Percentiles rank a stretch among this genome's conserved stretches.
phyloP scores from a whole-genome alignment of 2,888 invertebrate genomes.

The Ecdyonurus torrentis region DNA sequence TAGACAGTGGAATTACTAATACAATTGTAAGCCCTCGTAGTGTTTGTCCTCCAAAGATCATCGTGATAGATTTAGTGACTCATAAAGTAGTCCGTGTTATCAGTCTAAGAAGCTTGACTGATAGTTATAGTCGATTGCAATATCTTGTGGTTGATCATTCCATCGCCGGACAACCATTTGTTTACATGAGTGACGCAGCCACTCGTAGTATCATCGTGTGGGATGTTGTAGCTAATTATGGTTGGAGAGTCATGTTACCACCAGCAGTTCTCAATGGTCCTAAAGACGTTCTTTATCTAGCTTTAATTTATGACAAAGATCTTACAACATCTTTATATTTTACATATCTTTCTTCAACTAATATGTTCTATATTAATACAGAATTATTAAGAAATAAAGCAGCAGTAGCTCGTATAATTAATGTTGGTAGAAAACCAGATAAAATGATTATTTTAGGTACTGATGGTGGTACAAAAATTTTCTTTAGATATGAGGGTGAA shows the following conservation, averaged over 20 bases:
- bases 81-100: slow-evolving; percentile 26
- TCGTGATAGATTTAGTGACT: slow-evolving; percentile 37
- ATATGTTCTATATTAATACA: slow-evolving; percentile 6
- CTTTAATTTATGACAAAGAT: background rate
- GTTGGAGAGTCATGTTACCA: slow-evolving; percentile 6
- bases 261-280: background rate
- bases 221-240: background rate
- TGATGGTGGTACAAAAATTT: slow-evolving; percentile 3
- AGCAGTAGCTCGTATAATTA: slow-evolving; percentile 3
- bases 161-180: slow-evolving; percentile 12
- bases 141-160: slow-evolving; percentile 49
- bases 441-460: background rate
- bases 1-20: slow-evolving; percentile 41
- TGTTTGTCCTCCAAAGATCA: slow-evolving; percentile 37
- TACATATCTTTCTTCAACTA: slow-evolving; percentile 5
- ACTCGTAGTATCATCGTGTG: slow-evolving; percentile 34
- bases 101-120: slow-evolving; percentile 27
- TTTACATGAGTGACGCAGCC: slow-evolving; percentile 50
- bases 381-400: slow-evolving; percentile 4
- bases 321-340: slow-evolving; percentile 1
- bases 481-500: slow-evolving; percentile 27
- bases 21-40: slow-evolving; percentile 38
- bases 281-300: slow-evolving; percentile 8
- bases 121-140: slow-evolving; percentile 43
- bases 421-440: slow-evolving; percentile 1